phyloP scores from a whole-genome alignment of 2,113 vertebrate species.

The Sprattus sprattus region DNA sequence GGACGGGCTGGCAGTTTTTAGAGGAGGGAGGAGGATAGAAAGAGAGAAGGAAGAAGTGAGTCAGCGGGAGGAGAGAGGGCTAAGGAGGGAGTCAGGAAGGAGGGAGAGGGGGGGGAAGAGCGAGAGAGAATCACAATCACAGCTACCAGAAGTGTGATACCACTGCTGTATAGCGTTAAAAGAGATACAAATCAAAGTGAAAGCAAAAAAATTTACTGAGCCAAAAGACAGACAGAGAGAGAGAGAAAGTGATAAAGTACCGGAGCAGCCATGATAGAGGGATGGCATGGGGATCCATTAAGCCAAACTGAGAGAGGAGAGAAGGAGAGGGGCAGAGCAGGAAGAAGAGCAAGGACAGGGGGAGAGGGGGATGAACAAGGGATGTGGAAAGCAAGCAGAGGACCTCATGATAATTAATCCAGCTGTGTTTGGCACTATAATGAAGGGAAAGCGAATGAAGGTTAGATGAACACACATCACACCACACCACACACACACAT shows the following conservation, averaged over 20 bases:
- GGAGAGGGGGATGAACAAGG: background rate
- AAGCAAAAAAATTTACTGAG: background rate
- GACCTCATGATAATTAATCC: slow-evolving; percentile 8
- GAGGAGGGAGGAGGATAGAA: background rate
- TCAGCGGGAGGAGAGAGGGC: background rate
- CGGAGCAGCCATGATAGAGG: background rate
- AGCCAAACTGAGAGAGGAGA: background rate
- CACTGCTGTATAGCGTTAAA: background rate
- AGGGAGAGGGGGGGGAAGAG: background rate
- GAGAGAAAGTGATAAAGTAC: background rate
- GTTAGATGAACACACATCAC: background rate
- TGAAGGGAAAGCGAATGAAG: background rate
- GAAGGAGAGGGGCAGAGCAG: background rate
- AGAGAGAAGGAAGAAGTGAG: background rate
- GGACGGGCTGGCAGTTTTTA: background rate
- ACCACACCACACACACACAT: background rate
- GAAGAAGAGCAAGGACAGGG: background rate
- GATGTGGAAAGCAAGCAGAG: background rate
- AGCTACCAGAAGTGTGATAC: background rate
- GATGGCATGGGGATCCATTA: background rate
- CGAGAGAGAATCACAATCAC: background rate
- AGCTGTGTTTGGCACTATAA: background rate
- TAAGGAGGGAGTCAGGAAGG: background rate
- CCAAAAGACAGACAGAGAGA: background rate
- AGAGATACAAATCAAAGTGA: background rate